A percentile compares a stretch with the other conserved stretches of the same genome.
Evolutionary conservation across 2,113 vertebrate genomes (phyloP).

Genomic region (Girardinichthys multiradiatus): DNA sequence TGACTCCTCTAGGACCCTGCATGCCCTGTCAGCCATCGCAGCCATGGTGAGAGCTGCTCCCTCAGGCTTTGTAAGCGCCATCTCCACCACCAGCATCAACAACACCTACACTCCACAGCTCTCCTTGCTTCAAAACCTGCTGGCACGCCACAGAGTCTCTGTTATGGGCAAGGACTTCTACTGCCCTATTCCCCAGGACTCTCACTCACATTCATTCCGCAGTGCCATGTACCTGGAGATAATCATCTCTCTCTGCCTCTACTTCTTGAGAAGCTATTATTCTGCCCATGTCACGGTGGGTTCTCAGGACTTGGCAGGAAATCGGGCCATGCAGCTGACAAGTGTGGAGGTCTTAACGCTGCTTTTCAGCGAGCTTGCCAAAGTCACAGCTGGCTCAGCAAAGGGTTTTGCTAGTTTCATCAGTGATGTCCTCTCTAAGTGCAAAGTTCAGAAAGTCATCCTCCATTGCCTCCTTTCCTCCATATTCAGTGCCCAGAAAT

Average conservation of each 20-base stretch:
- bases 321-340: constrained; percentile 98
- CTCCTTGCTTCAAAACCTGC: constrained; percentile 94
- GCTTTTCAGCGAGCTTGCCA: constrained; percentile 92
- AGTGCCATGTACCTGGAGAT: constrained; percentile 99
- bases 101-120: constrained; percentile 96
- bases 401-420: constrained; percentile 99
- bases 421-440: constrained; percentile 95
- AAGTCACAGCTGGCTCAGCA: constrained; percentile 93
- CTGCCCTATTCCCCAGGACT: constrained; percentile 94
- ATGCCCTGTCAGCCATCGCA: constrained; percentile 92
- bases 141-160: constrained; percentile 95
- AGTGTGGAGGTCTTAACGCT: constrained; percentile 95
- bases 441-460: constrained; percentile 98
- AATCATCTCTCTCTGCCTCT: constrained; percentile 95
- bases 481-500: constrained; percentile 96
- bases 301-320: constrained; percentile 92
- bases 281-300: constrained; percentile 90
- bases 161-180: constrained; percentile 99
- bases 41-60: constrained; percentile 93
- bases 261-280: constrained; percentile 95
- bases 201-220: constrained; percentile 92
- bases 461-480: constrained; percentile 95
- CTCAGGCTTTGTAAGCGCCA: constrained; percentile 93
- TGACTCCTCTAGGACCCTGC: constrained; percentile 94
- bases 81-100: constrained; percentile 97